phyloP scores from a whole-genome alignment of 2,113 vertebrate genomes.

The Microcebus tavaratra region DNA sequence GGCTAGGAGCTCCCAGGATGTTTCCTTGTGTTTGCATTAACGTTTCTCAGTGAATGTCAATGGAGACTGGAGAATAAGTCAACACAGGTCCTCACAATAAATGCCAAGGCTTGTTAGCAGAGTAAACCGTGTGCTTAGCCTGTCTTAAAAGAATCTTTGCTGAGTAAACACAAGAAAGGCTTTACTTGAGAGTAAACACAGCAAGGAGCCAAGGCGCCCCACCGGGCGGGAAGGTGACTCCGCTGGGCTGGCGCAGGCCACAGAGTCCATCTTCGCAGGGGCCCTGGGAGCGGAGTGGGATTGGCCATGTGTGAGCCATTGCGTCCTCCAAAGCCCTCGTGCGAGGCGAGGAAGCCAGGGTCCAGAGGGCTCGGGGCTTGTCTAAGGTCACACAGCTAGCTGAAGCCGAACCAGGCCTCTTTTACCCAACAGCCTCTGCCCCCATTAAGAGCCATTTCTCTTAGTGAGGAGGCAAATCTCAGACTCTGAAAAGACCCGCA shows the following conservation, averaged over 20 bases:
- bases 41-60: constrained; percentile 81
- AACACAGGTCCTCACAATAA: constrained; percentile 80
- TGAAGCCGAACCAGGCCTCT: background rate
- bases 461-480: background rate
- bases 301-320: background rate
- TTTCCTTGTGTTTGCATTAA: constrained; percentile 73
- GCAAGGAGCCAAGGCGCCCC: background rate
- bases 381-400: background rate
- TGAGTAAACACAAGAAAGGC: constrained; percentile 75
- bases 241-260: background rate
- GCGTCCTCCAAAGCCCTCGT: background rate
- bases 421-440: background rate
- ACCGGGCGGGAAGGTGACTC: constrained; percentile 7
- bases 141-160: constrained; percentile 80
- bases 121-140: constrained; percentile 80
- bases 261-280: background rate
- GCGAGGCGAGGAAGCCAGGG: background rate
- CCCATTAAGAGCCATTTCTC: background rate
- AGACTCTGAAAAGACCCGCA: background rate
- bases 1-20: constrained; percentile 58
- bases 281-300: background rate
- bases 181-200: constrained; percentile 67
- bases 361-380: background rate
- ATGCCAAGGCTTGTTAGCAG: constrained; percentile 83
- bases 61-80: constrained; percentile 78